Base-by-base conservation (phyloP, 92 coral and sea anemone species). In the Phenganax marumi region DNA sequence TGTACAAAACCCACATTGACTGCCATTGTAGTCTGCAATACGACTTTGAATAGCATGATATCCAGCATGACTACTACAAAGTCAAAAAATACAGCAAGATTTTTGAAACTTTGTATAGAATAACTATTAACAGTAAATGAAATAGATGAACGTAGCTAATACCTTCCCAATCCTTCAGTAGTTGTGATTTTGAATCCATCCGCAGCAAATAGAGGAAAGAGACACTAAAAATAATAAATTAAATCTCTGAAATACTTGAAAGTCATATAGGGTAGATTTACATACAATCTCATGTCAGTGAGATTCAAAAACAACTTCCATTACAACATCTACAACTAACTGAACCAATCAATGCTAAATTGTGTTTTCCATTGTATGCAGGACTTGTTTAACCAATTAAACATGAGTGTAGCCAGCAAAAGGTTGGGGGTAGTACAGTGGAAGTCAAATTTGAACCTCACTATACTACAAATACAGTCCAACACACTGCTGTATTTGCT, bases 1-100 rank as follows among this genome's bases (percentile, higher is more conserved):
- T 12, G 97, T 87, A 47, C 97, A 93, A 79, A 86, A 93, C 8
- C 97, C 97, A 90, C 97, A 93, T 71, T 93, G 97, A 74, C 97
- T 93, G 52, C 97, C 97, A 84, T 93, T 93, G 57, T 93, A 90
- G 47, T 89, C 90, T 22, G 97, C 97, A 24, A 93, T 87, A 56
- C 97, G 92, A 75, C 91, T 90, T 84, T 93, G 97, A 65, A 93
- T 85, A 5, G 96, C 93, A 85, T 93, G 96, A 81, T 87, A 91
- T 49, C 97, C 97, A 48, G 85, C 83, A 22, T 81, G 88, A 58
- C 91, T 86, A 81, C 97, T 93, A 68, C n/a, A 84, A 77, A 23
- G 50, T 6, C 46, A 62, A 50, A 70, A 22, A 68, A 23, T 25
- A 68, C 10, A 6, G 26, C 18, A 63, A 18, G 70, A 18, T 12